Evolutionary conservation across 2,797 vertebrate genomes (phyloP).

Genomic region (Denticeps clupeoides): DNA sequence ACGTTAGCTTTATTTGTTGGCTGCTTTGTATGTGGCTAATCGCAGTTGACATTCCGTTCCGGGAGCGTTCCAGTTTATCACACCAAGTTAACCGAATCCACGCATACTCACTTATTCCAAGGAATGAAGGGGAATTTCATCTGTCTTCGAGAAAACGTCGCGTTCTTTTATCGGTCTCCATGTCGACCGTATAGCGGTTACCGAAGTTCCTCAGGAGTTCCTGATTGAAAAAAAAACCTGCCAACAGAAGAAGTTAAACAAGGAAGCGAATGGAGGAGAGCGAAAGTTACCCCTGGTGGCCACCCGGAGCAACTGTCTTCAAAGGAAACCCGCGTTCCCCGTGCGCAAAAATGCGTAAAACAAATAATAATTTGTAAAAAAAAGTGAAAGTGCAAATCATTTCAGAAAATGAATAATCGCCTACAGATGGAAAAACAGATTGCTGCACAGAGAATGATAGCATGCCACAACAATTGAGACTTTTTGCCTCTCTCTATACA

Average conservation of each 20-base stretch:
- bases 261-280: constrained; percentile 9
- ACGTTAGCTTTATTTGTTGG: constrained; percentile 4
- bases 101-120: constrained; percentile 60
- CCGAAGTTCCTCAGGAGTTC: constrained; percentile 55
- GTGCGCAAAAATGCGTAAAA: too few species aligned
- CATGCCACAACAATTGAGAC: too few species aligned
- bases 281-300: not conserved
- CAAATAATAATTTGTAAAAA: too few species aligned
- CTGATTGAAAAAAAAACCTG: constrained; percentile 8
- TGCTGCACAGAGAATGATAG: too few species aligned
- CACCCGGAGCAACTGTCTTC: too few species aligned
- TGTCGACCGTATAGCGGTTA: constrained; percentile 64
- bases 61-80: constrained; percentile 4
- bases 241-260: constrained; percentile 11
- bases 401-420: too few species aligned
- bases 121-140: constrained; percentile 60
- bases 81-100: not conserved
- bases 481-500: too few species aligned
- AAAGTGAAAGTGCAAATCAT: too few species aligned
- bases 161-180: constrained; percentile 60
- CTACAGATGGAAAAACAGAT: too few species aligned
- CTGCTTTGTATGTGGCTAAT: constrained; percentile 9
- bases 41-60: constrained; percentile 24
- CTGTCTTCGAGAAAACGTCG: constrained; percentile 53
- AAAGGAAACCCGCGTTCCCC: too few species aligned